Evolutionary conservation across 2,797 vertebrate species (phyloP), one percentile per base, ranked within the genome.

Genomic region (Aplochiton taeniatus): DNA sequence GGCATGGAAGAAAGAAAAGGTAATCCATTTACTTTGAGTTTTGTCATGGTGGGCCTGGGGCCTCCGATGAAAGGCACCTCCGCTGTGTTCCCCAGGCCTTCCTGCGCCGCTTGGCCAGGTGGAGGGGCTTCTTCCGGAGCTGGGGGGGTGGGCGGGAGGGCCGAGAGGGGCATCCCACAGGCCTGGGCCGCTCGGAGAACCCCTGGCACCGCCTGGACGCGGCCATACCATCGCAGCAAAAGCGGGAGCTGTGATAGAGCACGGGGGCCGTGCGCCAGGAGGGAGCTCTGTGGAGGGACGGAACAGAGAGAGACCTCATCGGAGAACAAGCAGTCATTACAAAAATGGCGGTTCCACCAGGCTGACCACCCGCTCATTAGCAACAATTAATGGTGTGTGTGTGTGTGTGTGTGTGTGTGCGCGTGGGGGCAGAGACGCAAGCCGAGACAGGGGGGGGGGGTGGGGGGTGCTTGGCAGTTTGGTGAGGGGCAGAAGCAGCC

Each of bases 31-130:
- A 20, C 18, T 54, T 18, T 94, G 65, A 98, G 92, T 76, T 99
- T 99, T 57, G 91, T 94, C 90, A 99, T 93, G 19, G 97, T 99
- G 72, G 96, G 98, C 75, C 98, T 93, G 9, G 97, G 98, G 63
- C 98, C 97, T 60, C 97, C 97, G 19, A 93, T 77, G 79, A 99
- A 99, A 41, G 83, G 72, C 72, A 74, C 71, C 31, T 93, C 87
- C 13, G 78, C 77, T 14, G 76, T 80, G 18, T 69, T 79, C 49
- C 92, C 91, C 63, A 85, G 80, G 62, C 74, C 58, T 11, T 90
- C 88, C 72, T 87, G 78, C 53, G 84, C 78, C 50, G 51, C 17
- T 55, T 49, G 65, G 19, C 48, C 59, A 12, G 61, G 8, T 66
- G 57, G 53, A 4, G 58, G 4, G 47, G 64, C 43, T 59, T 73